These are phyloP conservation scores for Drosophila bunnanda DNA, from an alignment of 2,888 invertebrate genomes.

Conservation along the genomic window DNA sequence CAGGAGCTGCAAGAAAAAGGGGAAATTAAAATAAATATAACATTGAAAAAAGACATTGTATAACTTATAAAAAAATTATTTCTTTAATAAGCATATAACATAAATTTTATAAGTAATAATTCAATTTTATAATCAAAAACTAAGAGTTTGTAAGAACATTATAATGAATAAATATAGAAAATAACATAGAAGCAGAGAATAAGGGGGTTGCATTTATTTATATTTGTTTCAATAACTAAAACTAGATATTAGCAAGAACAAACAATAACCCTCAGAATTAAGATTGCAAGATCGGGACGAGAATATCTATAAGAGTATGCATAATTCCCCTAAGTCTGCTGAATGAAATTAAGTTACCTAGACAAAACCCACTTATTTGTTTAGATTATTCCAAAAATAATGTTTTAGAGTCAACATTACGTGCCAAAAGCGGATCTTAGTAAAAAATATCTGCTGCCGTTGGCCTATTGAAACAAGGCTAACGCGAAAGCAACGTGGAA, in stretches of 20 bases:
- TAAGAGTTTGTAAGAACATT: too few species aligned
- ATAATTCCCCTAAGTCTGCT: not conserved
- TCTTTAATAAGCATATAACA: too few species aligned
- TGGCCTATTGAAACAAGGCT: slow-evolving; percentile 7
- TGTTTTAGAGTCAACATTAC: not conserved
- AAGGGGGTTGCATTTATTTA: too few species aligned
- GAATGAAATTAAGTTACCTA: not conserved
- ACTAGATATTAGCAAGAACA: too few species aligned
- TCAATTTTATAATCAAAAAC: too few species aligned
- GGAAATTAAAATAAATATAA: not conserved
- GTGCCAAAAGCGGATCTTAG: not conserved
- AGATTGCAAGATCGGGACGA: not conserved
- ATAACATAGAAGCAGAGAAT: too few species aligned
- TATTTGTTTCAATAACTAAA: too few species aligned
- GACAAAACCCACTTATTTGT: not conserved
- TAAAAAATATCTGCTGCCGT: not conserved
- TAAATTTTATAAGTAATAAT: too few species aligned
- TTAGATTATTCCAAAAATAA: slow-evolving; percentile 5
- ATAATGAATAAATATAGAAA: too few species aligned
- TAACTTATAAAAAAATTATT: too few species aligned
- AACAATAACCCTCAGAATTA: not conserved
- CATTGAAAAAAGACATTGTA: too few species aligned
- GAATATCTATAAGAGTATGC: not conserved
- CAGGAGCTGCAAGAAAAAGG: not conserved
- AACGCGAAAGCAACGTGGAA: not conserved